Percentiles rank a stretch among this genome's conserved stretches.
Conservation (phyloP, 2,888 invertebrate species). For the Zootermopsis nevadensis region DNA sequence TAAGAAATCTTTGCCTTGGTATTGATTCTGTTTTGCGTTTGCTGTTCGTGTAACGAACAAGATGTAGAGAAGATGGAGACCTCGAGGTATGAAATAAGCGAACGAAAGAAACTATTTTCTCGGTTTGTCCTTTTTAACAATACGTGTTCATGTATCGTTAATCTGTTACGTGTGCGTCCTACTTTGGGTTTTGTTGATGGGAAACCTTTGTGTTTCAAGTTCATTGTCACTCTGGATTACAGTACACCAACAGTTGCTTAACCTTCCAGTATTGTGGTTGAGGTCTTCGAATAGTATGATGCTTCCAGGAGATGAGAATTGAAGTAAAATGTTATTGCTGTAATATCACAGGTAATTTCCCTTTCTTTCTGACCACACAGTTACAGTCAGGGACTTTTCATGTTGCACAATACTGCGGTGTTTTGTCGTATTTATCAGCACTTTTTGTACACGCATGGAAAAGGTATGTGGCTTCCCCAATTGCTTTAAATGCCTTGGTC, state of each 20-base stretch:
- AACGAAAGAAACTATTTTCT: not conserved
- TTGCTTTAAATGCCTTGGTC: too few species aligned
- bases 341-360: not conserved
- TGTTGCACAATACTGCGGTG: too few species aligned
- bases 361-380: not conserved
- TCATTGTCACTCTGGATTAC: constrained; percentile 25
- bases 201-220: constrained; percentile 14
- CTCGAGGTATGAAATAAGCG: not conserved
- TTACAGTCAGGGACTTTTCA: not conserved
- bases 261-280: not conserved
- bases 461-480: too few species aligned
- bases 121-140: not conserved
- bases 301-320: not conserved
- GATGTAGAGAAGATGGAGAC: not conserved
- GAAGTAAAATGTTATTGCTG: not conserved
- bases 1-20: too few species aligned
- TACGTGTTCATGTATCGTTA: not conserved
- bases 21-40: not conserved
- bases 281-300: not conserved
- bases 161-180: not conserved
- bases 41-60: not conserved
- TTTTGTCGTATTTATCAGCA: too few species aligned
- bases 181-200: constrained; percentile 25
- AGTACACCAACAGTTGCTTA: not conserved
- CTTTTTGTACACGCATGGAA: too few species aligned